phyloP scores from a whole-genome alignment of 2,888 invertebrate species.

The Heliconius ismenius region DNA sequence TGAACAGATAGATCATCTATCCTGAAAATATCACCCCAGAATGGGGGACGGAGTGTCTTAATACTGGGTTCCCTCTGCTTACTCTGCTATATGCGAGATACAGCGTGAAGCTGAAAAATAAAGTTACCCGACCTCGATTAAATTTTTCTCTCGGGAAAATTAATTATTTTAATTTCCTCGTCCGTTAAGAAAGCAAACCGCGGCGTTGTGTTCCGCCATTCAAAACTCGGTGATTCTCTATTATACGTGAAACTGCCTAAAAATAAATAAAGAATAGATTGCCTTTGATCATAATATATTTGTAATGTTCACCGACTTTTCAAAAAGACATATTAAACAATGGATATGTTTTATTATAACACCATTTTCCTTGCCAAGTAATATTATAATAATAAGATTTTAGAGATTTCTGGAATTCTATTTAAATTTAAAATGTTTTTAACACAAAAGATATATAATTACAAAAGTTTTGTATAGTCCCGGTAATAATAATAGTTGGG shows the following conservation, averaged over 20 bases:
- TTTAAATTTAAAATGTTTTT: conserved; percentile 1
- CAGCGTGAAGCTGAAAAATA: no score
- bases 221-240: no score
- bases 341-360: background rate
- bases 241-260: background rate
- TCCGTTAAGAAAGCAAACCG: no score
- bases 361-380: background rate
- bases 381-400: background rate
- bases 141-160: no score
- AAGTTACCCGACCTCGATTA: no score
- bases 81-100: no score
- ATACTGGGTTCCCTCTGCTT: no score
- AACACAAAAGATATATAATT: conserved; percentile 15
- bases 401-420: conserved; percentile 7
- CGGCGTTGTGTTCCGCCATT: no score
- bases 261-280: background rate
- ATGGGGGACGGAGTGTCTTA: no score
- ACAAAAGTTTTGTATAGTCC: conserved; percentile 11
- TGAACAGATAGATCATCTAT: no score
- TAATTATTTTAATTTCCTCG: no score
- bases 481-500: conserved; percentile 6
- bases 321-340: background rate
- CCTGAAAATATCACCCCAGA: no score
- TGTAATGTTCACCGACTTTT: background rate
- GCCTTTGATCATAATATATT: background rate